Evolutionary conservation across 2,113 vertebrate species (phyloP), one percentile per base, ranked within the genome.

Genomic region (Brachypodius melanocephalos): DNA sequence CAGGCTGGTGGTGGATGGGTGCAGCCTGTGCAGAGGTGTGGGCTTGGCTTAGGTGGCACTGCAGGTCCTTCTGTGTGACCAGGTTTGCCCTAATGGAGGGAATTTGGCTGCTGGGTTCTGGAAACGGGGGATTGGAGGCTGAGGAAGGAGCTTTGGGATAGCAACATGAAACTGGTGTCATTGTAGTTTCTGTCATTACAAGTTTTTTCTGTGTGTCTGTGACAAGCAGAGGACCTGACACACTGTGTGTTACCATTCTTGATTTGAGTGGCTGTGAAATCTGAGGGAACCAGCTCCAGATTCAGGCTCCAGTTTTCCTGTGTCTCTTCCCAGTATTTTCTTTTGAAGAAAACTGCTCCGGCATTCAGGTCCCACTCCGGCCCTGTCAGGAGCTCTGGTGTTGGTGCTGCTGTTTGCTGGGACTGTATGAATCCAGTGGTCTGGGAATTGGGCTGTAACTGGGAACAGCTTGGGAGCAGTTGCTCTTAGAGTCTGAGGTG

Each of bases 391-490:
- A 88, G 36, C 61, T 69, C 69, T 38, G 43, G 4, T 42, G 32
- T 45, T 81, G 38, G 49, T 4, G 24, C 31, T 38, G 59, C n/a
- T 28, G 31, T 34, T 42, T 9, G 1, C 10, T 73, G 40, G 54
- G 19, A 42, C 20, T 46, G 46, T 5, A 1, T 8, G 14, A 71
- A 51, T 34, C 9, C 2, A 2, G 0, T 20, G 32, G 31, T 22
- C 51, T 58, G 77, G 10, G 59, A 48, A 21, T 28, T 48, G 76
- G 34, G 73, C n/a, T 7, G 1, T 49, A 42, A n/a, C 16, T 29
- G 13, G 26, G 72, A 82, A 31, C 17, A 10, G 12, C 32, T 78
- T 31, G 13, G 48, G 62, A 82, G 40, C 36, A 67, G 58, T 55
- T 79, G 16, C 66, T 79, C 52, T 17, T 28, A 9, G 76, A 72